Base-by-base conservation (phyloP, 2,797 vertebrate genomes). In the Ptychobarbus kaznakovi region DNA sequence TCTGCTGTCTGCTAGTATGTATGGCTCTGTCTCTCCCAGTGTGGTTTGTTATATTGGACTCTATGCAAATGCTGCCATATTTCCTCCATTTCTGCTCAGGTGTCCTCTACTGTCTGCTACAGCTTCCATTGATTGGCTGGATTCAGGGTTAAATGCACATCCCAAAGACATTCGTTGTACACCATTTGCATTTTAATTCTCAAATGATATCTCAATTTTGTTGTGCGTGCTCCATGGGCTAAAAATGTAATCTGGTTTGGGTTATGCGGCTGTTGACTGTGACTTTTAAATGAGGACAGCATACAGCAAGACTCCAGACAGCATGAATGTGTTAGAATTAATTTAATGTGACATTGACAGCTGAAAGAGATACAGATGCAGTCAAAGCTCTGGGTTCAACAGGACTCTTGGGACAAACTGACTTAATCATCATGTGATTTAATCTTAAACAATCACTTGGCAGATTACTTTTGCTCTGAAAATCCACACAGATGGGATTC, bases 271-370 rank as follows among this genome's bases (percentile, higher is more conserved):
- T 56, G 22, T 40, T 20, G 56, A 74, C 53, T 69, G 38, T 69
- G 49, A 75, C 66, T 76, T 35, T 49, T 56, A 42, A 83, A 73
- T 72, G 72, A 75, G 75, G n/a, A 76, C 42, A 73, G n/a, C 44
- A 44, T 68, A 80, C 79, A 94, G 91, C 93, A 92, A 93, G 90
- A 95, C 92, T 90, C 91, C 89, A 94, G 87, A 93, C 93, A 92
- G 89, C 86, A 92, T 73, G 89, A 89, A 92, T 83, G 91, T 90
- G 93, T 91, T 88, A 91, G 92, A 90, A 92, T 89, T 81, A 85
- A 91, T 95, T 95, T 94, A 93, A 94, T 95, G 82, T 91, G 82
- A 92, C 92, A 92, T 89, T 92, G 91, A 93, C 92, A 93, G 90
- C 90, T 88, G 68, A 69, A 15, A 81, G 76, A 90, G 87, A 89